Base-by-base conservation (phyloP, 23 tunicate species). In the Corella eumyota region DNA sequence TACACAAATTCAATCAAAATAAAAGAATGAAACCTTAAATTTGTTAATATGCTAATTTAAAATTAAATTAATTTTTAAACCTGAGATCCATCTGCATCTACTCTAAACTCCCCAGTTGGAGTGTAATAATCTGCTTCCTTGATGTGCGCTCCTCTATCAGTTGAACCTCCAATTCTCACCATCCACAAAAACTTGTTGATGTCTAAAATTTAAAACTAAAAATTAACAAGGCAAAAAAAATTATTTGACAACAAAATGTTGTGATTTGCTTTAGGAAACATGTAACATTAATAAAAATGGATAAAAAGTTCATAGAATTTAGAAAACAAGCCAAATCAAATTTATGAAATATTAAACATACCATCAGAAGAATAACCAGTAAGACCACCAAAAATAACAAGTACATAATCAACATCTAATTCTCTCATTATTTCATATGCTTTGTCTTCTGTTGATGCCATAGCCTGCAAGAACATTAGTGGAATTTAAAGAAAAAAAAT, bases 151-250 rank as follows among this genome's bases (percentile, higher is more conserved):
- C 86, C 86, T 0, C 92, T 45, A 46, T 81, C 92, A 2, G 86
- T 82, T 17, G 92, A 81, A 6, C 92, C 92, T 5, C 92, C 98
- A 36, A 92, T 81, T 23, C 98, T 36, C 20, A 92, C 91, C 98
- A 92, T 92, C 98, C 98, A 92, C 50, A 92, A 40, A 62, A 92
- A 92, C 61, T 92, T 92, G 72, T 92, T 92, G 81, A 92, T 92
- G 48, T 92, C 98, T 88, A 40, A 11, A 40, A 40, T 9, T 40
- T 40, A 11, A 40, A 11, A 40, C 11, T 15, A 11, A 40, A 11
- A 40, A 40, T 40, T 40, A 21, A 55, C n/a, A 0, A 55, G n/a
- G n/a, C n/a, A n/a, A n/a, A n/a, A n/a, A n/a, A n/a, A n/a, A n/a
- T n/a, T n/a, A n/a, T n/a, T n/a, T n/a, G n/a, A n/a, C n/a, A n/a